Percentiles rank a stretch among this genome's conserved stretches.
Evolutionary conservation across 2,797 vertebrate species (phyloP).

Genomic region (Halcyon leucocephala): DNA sequence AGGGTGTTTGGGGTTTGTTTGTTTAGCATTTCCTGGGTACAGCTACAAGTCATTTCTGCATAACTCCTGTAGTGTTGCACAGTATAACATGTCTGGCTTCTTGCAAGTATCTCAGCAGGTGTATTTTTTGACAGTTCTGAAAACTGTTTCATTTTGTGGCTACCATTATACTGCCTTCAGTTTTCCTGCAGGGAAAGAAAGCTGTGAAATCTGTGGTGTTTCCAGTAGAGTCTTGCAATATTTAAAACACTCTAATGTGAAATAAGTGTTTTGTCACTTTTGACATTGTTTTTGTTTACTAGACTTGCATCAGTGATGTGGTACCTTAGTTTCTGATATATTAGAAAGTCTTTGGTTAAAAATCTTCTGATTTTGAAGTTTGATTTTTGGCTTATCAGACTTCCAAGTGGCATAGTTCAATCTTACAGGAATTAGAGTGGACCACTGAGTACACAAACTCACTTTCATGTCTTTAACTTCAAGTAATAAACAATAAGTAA

Average conservation of each 20-base stretch:
- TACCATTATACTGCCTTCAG: not conserved
- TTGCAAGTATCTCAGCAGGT: not conserved
- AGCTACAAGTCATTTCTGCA: not conserved
- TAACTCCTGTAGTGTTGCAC: accelerated
- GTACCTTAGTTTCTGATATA: not conserved
- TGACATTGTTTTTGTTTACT: not conserved
- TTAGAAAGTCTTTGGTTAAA: not conserved
- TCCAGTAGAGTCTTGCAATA: not conserved
- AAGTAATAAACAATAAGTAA: not conserved
- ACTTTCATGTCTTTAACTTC: not conserved
- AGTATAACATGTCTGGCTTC: not conserved
- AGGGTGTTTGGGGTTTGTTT: not conserved
- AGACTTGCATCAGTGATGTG: not conserved
- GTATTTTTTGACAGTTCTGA: not conserved
- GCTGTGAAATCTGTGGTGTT: not conserved
- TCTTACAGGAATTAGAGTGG: not conserved
- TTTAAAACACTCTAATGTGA: not conserved
- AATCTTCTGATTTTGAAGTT: not conserved
- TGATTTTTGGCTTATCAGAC: not conserved
- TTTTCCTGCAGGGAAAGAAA: not conserved
- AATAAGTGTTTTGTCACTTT: not conserved
- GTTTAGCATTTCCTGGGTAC: not conserved
- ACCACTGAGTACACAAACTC: not conserved
- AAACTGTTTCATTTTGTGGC: not conserved
- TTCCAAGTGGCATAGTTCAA: not conserved